Conservation (phyloP, 2,113 vertebrate genomes). For the Alethe castanea region DNA sequence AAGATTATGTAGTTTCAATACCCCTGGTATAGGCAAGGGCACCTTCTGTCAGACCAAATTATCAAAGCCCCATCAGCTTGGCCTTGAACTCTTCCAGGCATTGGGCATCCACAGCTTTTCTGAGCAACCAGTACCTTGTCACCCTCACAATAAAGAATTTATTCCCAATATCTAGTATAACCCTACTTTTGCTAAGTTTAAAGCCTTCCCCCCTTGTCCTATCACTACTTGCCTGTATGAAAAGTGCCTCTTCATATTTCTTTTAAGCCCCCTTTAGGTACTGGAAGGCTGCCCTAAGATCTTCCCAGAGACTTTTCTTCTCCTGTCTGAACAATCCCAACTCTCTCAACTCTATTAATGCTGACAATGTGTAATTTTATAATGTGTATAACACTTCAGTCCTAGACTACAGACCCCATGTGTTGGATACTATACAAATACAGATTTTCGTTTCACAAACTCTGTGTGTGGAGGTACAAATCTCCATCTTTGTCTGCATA, state of each 20-base stretch:
- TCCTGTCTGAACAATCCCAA: not conserved
- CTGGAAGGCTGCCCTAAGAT: not conserved
- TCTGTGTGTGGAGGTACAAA: not conserved
- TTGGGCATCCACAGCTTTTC: not conserved
- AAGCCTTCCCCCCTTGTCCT: not conserved
- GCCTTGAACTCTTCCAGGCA: not conserved
- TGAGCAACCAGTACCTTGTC: not conserved
- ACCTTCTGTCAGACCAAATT: not conserved
- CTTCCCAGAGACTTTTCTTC: not conserved
- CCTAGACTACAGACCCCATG: not conserved
- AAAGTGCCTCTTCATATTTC: not conserved
- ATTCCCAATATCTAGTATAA: not conserved
- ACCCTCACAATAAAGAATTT: not conserved
- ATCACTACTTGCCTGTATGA: not conserved
- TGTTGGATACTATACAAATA: not conserved
- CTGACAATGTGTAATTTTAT: not conserved
- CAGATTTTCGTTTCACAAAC: not conserved
- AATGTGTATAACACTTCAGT: not conserved
- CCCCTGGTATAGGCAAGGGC: not conserved
- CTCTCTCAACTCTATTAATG: not conserved
- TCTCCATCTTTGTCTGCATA: not conserved
- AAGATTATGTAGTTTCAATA: not conserved
- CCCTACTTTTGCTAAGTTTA: not conserved
- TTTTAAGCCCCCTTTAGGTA: not conserved
- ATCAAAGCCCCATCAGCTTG: not conserved